A percentile compares a stretch with the other conserved stretches of the same genome.
Conservation (phyloP, 2,888 invertebrate genomes). For the Eurytoma californica region DNA sequence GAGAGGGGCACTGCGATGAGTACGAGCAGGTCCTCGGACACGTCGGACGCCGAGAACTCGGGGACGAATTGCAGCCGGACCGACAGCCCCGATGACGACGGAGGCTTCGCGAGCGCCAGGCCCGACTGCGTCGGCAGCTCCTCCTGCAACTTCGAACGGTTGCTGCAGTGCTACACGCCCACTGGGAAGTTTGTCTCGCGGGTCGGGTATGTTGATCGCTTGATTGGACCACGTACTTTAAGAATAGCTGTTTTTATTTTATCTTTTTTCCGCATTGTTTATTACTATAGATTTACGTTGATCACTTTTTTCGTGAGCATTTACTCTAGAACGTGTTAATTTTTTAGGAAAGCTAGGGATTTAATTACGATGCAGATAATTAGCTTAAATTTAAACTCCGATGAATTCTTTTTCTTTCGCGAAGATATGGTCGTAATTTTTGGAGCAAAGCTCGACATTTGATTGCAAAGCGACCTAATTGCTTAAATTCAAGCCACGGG, state of each 20-base stretch:
- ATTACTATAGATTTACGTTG: too few relatives aligned
- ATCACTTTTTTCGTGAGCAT: too few relatives aligned
- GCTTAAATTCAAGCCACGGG: too few relatives aligned
- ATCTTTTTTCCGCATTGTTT: too few relatives aligned
- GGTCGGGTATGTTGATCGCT: slow-evolving; percentile 34
- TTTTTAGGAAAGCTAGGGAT: too few relatives aligned
- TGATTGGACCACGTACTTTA: neutral
- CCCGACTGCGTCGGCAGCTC: slow-evolving; percentile 33
- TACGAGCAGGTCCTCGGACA: slow-evolving; percentile 19
- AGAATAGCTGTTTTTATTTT: neutral
- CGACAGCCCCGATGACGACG: slow-evolving; percentile 32
- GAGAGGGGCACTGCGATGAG: neutral
- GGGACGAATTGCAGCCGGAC: neutral
- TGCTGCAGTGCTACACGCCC: slow-evolving; percentile 14
- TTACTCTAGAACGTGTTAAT: too few relatives aligned
- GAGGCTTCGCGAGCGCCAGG: neutral
- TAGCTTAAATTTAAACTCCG: too few relatives aligned
- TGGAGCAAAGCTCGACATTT: too few relatives aligned
- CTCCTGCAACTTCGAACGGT: slow-evolving; percentile 22
- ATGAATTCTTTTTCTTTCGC: too few relatives aligned
- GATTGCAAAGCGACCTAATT: too few relatives aligned
- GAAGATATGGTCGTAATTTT: too few relatives aligned
- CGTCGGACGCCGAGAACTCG: slow-evolving; percentile 11
- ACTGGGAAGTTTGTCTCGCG: slow-evolving; percentile 25
- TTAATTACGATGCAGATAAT: too few relatives aligned